These are phyloP conservation scores for Coelopa pilipes DNA, from an alignment of 2,888 invertebrate species.

Conservation along the genomic window DNA sequence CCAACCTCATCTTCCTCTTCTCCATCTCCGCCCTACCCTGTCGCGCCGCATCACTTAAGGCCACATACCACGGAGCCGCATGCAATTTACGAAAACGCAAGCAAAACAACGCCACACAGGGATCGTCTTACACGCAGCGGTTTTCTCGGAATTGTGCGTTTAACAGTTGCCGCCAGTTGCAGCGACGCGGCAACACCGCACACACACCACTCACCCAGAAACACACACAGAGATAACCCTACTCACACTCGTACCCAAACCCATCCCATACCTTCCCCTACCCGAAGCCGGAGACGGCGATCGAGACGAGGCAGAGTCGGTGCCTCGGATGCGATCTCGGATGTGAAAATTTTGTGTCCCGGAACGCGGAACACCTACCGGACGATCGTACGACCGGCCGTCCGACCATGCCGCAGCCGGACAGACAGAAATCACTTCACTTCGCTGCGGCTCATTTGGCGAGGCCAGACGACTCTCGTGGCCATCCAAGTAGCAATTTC, in stretches of 20 bases:
- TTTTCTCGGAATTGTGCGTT: conserved; percentile 36
- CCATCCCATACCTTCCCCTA: background rate
- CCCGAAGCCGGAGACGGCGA: background rate
- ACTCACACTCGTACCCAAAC: background rate
- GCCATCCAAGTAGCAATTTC: too few species aligned
- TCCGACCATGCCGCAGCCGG: background rate
- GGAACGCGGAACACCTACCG: conserved; percentile 34
- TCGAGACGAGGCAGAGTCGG: background rate
- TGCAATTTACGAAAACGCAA: conserved; percentile 35
- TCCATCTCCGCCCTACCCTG: background rate
- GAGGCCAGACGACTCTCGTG: background rate
- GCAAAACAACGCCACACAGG: conserved; percentile 18
- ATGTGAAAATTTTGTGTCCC: conserved; percentile 31
- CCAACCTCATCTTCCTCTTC: background rate
- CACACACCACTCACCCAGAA: conserved; percentile 10
- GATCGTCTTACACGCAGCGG: conserved; percentile 35
- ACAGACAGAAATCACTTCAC: conserved; percentile 26
- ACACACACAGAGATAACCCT: background rate
- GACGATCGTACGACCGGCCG: conserved; percentile 10
- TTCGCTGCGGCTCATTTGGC: background rate
- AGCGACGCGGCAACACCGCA: background rate
- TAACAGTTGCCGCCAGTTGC: conserved; percentile 36
- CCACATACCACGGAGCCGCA: conserved; percentile 15
- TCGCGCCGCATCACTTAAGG: background rate
- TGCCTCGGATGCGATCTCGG: conserved; percentile 14